Conservation (phyloP, 30 jellyfish, hydroid and myxozoan genomes). For the Hydractinia symbiolongicarpus region DNA sequence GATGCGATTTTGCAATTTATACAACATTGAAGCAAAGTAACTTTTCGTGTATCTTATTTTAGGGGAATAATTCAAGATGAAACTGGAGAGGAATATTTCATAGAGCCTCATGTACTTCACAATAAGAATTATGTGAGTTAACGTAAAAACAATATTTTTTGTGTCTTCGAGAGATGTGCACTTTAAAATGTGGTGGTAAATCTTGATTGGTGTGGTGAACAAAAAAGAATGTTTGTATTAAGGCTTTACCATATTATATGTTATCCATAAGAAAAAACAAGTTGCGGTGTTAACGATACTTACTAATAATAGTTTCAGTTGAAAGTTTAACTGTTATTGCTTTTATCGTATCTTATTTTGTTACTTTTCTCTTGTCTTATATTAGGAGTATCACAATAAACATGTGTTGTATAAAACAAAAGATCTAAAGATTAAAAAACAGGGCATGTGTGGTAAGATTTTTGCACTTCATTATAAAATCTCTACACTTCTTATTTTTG, state of each 20-base stretch:
- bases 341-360: too few species aligned
- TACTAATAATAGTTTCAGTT: too few species aligned
- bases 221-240: too few species aligned
- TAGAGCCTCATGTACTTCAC: slow-evolving; percentile 38
- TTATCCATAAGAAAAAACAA: too few species aligned
- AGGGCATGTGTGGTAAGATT: slow-evolving; percentile 4
- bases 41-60: background rate
- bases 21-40: too few species aligned
- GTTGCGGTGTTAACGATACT: too few species aligned
- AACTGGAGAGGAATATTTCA: slow-evolving; percentile 45
- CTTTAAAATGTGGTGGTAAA: too few species aligned
- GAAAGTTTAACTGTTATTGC: too few species aligned
- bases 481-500: background rate
- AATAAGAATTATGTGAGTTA: background rate
- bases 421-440: background rate
- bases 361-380: background rate
- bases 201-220: too few species aligned
- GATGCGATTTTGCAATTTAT: background rate
- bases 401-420: background rate
- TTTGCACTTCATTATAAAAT: background rate
- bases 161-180: too few species aligned
- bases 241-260: too few species aligned
- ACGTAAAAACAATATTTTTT: too few species aligned
- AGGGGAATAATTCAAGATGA: slow-evolving; percentile 69
- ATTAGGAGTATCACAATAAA: background rate